Evolutionary conservation across 2,797 vertebrate species (phyloP).

Genomic region (Poeciliopsis gracilis): DNA sequence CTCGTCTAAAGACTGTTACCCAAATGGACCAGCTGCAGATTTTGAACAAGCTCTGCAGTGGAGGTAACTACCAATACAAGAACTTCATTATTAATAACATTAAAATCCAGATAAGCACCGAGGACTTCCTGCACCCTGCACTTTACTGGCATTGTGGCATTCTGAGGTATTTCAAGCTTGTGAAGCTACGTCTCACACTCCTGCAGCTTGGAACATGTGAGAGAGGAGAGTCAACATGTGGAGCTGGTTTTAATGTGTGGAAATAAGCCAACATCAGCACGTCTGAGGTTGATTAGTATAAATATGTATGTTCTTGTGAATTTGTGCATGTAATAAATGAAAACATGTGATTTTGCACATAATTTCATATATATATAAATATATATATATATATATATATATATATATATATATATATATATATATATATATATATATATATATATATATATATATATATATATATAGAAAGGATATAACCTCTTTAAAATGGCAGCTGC

Average conservation of each 20-base stretch:
- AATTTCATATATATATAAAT: no score
- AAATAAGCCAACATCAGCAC: slow-evolving; percentile 2
- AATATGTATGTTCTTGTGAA: neutral
- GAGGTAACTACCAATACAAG: neutral
- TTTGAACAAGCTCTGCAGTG: neutral
- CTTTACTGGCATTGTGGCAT: neutral
- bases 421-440: no score
- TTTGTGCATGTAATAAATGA: neutral
- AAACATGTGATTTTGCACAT: neutral
- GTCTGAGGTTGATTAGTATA: neutral
- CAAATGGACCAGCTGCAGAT: neutral
- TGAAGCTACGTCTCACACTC: neutral
- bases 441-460: no score
- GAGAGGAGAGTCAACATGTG: neutral
- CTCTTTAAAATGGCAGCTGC: slow-evolving; percentile 1
- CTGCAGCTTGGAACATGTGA: neutral
- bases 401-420: no score
- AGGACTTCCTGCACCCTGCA: neutral
- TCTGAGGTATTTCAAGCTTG: slow-evolving; percentile 6
- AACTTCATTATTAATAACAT: neutral
- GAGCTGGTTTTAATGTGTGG: neutral
- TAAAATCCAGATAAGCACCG: neutral
- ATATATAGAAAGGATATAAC: neutral
- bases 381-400: no score
- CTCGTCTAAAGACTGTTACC: neutral